Base-by-base conservation (phyloP, 2,888 invertebrate species). In the Eupithecia inturbata region DNA sequence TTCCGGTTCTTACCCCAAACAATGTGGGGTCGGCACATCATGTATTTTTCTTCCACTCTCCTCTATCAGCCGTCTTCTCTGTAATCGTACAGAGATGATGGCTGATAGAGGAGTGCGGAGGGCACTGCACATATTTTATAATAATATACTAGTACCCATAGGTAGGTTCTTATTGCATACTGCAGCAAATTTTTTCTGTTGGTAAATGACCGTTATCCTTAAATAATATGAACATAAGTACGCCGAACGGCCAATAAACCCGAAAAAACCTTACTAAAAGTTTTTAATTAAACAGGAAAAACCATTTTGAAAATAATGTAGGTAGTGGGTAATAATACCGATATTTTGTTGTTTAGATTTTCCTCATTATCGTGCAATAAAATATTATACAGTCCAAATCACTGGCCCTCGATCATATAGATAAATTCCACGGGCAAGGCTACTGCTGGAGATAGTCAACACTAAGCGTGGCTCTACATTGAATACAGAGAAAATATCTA, bases 221-320 rank as follows among this genome's bases (percentile, higher is more conserved):
- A 9, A n/a, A n/a, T 19, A 19, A n/a, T n/a, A 49, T 60, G 53
- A 22, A n/a, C 22, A 22, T 14, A 57, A 26, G 26, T 26, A 26
- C n/a, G 9, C 49, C 7, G 22, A 49, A 22, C n/a, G 22, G 4
- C 53, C 53, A 53, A 22, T 53, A 22, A 53, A 53, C 22, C n/a
- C 14, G 14, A 26, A 57, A 12, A 26, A 57, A 57, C 26, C 22
- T 45, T n/a, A 45, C n/a, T 53, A 53, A 53, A n/a, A 53, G 10
- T 22, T 53, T 49, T 57, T 57, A 57, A 53, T 53, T 9, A 53
- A 53, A 53, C 49, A 53, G 49, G 49, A 53, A 53, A 49, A 53
- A 22, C 49, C 3, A 53, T 53, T n/a, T n/a, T n/a, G n/a, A 53
- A 53, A 53, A 53, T 53, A 53, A 53, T 22, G 22, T 53, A 53